phyloP scores from a whole-genome alignment of 1,140 invertebrate genomes.

The Popillia japonica region DNA sequence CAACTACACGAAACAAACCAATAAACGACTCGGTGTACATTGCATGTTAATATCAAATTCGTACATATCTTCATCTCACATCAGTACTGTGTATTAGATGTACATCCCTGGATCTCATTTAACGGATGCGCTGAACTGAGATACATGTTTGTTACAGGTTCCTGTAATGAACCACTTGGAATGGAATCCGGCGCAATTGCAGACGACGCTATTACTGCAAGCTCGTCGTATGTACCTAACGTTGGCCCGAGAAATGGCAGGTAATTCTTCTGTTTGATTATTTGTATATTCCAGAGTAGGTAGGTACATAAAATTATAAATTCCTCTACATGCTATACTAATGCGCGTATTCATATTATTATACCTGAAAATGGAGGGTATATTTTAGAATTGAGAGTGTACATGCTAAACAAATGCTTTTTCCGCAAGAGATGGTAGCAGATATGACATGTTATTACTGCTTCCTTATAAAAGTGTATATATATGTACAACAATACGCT shows the following conservation, averaged over 20 bases:
- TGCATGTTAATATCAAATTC: conserved; percentile 32
- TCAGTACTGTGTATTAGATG: conserved; percentile 4
- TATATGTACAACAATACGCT: too few relatives aligned
- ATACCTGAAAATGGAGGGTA: too few relatives aligned
- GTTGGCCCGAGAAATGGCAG: conserved; percentile 72
- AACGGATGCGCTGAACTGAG: conserved; percentile 34
- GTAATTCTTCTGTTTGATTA: conserved; percentile 59
- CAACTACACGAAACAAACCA: conserved; percentile 27
- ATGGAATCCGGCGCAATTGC: conserved; percentile 74
- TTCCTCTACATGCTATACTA: too few relatives aligned
- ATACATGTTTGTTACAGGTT: conserved; percentile 63
- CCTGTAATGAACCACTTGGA: conserved; percentile 69
- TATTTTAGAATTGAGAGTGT: too few relatives aligned
- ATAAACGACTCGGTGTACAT: conserved; percentile 19
- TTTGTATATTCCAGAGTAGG: conserved; percentile 2
- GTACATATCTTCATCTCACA: conserved; percentile 8
- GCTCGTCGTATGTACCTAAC: conserved; percentile 71
- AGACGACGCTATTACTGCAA: conserved; percentile 70
- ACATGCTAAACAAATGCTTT: too few relatives aligned
- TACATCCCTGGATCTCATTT: conserved; percentile 28
- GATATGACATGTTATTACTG: too few relatives aligned
- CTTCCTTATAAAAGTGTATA: too few relatives aligned
- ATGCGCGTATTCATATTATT: too few relatives aligned
- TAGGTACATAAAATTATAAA: too few relatives aligned
- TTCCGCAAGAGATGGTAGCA: too few relatives aligned